Conservation (phyloP, 2,888 invertebrate species). For the Nomada ruficornis region DNA sequence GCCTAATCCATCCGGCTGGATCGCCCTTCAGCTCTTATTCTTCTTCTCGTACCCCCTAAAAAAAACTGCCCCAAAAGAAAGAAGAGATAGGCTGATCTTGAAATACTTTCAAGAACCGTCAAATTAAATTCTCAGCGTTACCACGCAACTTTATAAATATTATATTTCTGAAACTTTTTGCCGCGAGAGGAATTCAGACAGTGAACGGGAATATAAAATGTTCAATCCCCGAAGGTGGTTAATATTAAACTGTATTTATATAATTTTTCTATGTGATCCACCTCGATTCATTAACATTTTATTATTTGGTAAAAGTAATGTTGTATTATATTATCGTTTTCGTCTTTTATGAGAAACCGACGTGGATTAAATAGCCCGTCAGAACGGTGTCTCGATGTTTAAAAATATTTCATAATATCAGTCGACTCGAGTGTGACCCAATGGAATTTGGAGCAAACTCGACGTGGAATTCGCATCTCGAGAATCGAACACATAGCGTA, state of each 20-base stretch:
- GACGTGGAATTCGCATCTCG: conserved; percentile 34
- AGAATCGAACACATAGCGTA: conserved; percentile 48
- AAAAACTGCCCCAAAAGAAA: neutral
- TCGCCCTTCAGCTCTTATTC: conserved; percentile 51
- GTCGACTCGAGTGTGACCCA: neutral
- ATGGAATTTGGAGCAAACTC: conserved; percentile 18
- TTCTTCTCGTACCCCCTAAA: conserved; percentile 25
- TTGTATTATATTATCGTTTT: too few relatives aligned
- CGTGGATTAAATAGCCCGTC: too few relatives aligned
- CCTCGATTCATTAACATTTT: too few relatives aligned
- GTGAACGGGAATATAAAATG: too few relatives aligned
- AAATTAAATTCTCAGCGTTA: conserved; percentile 33
- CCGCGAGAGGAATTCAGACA: too few relatives aligned
- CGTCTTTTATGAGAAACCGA: too few relatives aligned
- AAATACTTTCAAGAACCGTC: conserved; percentile 20
- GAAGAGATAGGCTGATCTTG: neutral
- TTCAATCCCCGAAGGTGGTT: too few relatives aligned
- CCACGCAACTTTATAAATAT: conserved; percentile 17
- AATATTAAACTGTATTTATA: too few relatives aligned
- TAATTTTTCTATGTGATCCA: too few relatives aligned
- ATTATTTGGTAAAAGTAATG: too few relatives aligned
- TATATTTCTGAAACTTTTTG: neutral
- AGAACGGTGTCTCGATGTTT: too few relatives aligned
- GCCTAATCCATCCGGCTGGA: conserved; percentile 61
- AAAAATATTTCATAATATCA: neutral